Evolutionary conservation across 2,113 vertebrate species (phyloP).

Genomic region (Gopherus evgoodei): DNA sequence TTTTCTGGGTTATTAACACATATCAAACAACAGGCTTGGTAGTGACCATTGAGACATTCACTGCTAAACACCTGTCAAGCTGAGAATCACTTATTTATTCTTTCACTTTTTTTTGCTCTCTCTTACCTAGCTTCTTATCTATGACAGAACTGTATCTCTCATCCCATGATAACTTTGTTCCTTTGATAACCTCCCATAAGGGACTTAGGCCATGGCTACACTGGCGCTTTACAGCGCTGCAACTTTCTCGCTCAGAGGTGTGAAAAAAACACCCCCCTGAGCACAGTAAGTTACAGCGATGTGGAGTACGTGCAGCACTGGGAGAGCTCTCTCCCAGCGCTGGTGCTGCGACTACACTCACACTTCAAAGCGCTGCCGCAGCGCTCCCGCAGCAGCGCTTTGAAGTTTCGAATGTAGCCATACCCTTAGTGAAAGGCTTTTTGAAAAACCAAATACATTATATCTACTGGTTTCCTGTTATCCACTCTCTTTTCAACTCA

Average conservation of each 20-base stretch:
- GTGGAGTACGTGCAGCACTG: too few species aligned
- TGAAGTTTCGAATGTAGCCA: too few species aligned
- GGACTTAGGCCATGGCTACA: not conserved
- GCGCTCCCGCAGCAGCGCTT: too few species aligned
- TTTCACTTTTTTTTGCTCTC: conserved; percentile 53
- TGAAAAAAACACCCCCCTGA: too few species aligned
- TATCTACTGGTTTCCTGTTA: conserved; percentile 51
- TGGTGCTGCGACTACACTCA: too few species aligned
- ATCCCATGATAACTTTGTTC: conserved; percentile 57
- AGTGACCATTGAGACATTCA: conserved; percentile 52
- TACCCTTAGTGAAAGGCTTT: conserved; percentile 28
- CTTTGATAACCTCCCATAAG: conserved; percentile 66
- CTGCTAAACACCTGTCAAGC: conserved; percentile 56
- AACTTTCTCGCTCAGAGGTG: too few species aligned
- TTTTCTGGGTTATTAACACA: conserved; percentile 61
- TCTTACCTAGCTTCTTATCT: conserved; percentile 63
- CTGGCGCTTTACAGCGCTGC: too few species aligned
- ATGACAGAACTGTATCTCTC: conserved; percentile 64
- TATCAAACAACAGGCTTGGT: conserved; percentile 58
- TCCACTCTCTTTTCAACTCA: conserved; percentile 32
- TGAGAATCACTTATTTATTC: conserved; percentile 60
- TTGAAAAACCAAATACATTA: conserved; percentile 50
- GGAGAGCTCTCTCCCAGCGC: too few species aligned
- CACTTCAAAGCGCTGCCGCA: too few species aligned
- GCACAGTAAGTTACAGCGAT: too few species aligned